phyloP scores from a whole-genome alignment of 2,888 invertebrate species.

The Epinotia bilunana region DNA sequence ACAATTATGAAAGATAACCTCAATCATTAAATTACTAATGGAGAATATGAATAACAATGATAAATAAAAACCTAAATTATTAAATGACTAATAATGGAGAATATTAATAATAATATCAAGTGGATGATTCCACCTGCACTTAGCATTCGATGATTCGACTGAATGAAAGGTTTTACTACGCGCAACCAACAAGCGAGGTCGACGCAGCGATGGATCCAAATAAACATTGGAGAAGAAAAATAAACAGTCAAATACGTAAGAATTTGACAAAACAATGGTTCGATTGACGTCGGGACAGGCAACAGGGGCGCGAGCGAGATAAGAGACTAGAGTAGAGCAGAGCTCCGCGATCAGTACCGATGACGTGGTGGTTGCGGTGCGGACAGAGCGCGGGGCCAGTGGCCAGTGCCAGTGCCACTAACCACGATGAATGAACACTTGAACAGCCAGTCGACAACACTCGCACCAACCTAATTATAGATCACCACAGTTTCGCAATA shows the following conservation, averaged over 20 bases:
- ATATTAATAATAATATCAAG: slow-evolving; percentile 3
- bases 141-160: slow-evolving; percentile 25
- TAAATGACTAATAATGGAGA: slow-evolving; percentile 28
- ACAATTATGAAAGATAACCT: background rate
- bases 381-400: slow-evolving; percentile 35
- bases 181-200: slow-evolving; percentile 15
- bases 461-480: slow-evolving; percentile 32
- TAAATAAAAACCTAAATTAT: too few relatives aligned
- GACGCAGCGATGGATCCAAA: slow-evolving; percentile 21
- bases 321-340: slow-evolving; percentile 6
- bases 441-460: slow-evolving; percentile 26
- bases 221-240: slow-evolving; percentile 28
- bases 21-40: slow-evolving; percentile 30
- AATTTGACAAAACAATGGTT: slow-evolving; percentile 29
- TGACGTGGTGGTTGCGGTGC: slow-evolving; percentile 48
- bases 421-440: slow-evolving; percentile 36
- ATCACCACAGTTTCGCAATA: slow-evolving; percentile 28
- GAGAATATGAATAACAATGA: slow-evolving; percentile 9
- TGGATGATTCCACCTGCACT: slow-evolving; percentile 18
- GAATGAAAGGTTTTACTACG: slow-evolving; percentile 31
- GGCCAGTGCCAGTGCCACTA: background rate
- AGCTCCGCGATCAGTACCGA: slow-evolving; percentile 29
- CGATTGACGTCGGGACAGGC: slow-evolving; percentile 18
- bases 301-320: slow-evolving; percentile 22
- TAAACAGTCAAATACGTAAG: slow-evolving; percentile 28